Evolutionary conservation across 2,888 invertebrate species (phyloP), one percentile per base, ranked within the genome.

Genomic region (Cantharis lateralis): DNA sequence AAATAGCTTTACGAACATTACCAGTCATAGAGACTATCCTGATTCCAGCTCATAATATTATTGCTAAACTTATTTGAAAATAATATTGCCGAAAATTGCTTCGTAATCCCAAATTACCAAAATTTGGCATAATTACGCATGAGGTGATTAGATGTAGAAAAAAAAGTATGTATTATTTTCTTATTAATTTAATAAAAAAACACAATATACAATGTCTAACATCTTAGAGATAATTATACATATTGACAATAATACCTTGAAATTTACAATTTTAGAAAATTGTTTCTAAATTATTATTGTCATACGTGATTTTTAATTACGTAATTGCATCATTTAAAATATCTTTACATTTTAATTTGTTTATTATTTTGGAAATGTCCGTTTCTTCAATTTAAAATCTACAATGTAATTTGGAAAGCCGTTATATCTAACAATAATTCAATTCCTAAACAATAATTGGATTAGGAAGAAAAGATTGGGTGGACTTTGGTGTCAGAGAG

Each of bases 1-100:
- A 32, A 77, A 77, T 71, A 62, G 68, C 20, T 15, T 63, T 63
- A n/a, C 63, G 26, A 68, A 28, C 73, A 73, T 73, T 69, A 62
- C 62, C 62, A 15, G 73, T n/a, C n/a, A 48, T 48, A 48, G 48
- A 48, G 7, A 48, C 48, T 48, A n/a, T 48, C 48, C 5, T 48
- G 48, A 48, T 48, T 48, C 7, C 1, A 48, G 7, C 48, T 48
- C 48, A 48, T 48, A n/a, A 3, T 32, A 26, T 10, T 20, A 26
- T 26, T 28, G 26, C 10, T 28, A 28, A 28, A 28, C 10, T 28
- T 28, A 28, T 28, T 32, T 13, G 13, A 13, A 32, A 32, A 32
- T 5, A n/a, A 48, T n/a, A 7, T 48, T 48, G 48, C 48, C n/a
- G 13, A 48, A 48, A 48, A n/a, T n/a, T 48, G 48, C 48, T 48